Evolutionary conservation across 92 coral and sea anemone species (phyloP), one percentile per base, ranked within the genome.

Genomic region (Zoanthus solanderi): DNA sequence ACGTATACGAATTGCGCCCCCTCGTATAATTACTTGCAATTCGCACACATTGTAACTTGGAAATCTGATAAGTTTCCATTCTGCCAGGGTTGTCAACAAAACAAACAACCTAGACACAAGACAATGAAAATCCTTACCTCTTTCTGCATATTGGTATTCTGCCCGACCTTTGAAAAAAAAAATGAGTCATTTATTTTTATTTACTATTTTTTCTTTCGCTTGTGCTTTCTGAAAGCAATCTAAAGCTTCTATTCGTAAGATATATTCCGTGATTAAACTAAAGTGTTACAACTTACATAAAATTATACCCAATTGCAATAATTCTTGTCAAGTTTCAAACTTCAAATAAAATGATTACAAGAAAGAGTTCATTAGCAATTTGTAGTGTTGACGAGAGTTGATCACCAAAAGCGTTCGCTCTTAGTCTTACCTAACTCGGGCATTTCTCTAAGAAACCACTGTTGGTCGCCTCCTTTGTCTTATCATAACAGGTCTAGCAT

Each of bases 111-210:
- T 65, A 30, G 72, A 53, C 74, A 65, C 58, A 63, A 66, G 45
- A 81, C 85, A 81, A 66, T 81, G 63, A 23, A 65, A 81, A 68
- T n/a, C 58, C 91, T 69, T 88, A 95, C 98, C 98, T 93, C 76
- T 56, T 32, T 89, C 91, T 61, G 88, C 91, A 68, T 95, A 92
- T 50, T 93, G 96, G 89, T 75, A 87, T 89, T 91, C 92, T 72
- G 91, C 96, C 94, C 93, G 96, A 87, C 98, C 98, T 95, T 34
- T 73, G 73, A 92, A 13, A 50, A 46, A 93, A 79, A 81, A 81
- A n/a, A 17, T 9, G 60, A 47, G 66, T 79, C 45, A 67, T 16
- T 31, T 48, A 7, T 50, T 80, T 34, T 28, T 16, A 17, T 63
- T 79, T 14, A 47, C 9, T 37, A 45, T 30, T 11, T 5, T 37